Percentiles rank a stretch among this genome's conserved stretches.
phyloP scores from a whole-genome alignment of 1,140 invertebrate species.

The Habropoda laboriosa region DNA sequence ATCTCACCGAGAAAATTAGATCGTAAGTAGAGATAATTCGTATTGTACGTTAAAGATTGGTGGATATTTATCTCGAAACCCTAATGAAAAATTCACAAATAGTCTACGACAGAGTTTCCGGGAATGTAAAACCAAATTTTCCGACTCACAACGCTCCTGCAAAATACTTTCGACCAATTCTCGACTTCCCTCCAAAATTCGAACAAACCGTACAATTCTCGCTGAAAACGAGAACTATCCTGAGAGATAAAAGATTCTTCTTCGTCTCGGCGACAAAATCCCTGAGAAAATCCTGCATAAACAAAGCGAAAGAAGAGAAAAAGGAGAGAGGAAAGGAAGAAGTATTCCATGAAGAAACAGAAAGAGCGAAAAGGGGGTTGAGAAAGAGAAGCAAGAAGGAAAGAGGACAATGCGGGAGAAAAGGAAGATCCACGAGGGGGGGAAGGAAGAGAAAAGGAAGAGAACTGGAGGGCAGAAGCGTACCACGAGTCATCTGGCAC shows the following conservation, averaged over 20 bases:
- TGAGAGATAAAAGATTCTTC: not conserved
- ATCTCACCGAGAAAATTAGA: not conserved
- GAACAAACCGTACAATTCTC: too few species aligned
- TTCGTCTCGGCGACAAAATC: too few species aligned
- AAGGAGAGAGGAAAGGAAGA: not conserved
- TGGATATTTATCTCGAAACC: too few species aligned
- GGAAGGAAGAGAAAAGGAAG: constrained; percentile 61
- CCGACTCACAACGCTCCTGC: too few species aligned
- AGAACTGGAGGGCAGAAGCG: constrained; percentile 57
- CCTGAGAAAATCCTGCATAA: not conserved
- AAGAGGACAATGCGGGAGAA: not conserved
- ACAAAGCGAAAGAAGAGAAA: not conserved
- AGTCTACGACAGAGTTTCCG: too few species aligned
- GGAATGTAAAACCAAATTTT: too few species aligned
- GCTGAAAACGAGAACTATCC: too few species aligned
- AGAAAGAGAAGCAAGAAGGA: not conserved
- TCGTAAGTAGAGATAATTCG: too few species aligned
- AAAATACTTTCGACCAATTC: too few species aligned
- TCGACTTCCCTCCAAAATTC: too few species aligned
- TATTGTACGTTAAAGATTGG: too few species aligned
- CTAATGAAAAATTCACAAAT: too few species aligned
- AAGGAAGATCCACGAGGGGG: not conserved
- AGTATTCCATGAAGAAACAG: not conserved
- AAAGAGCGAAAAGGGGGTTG: not conserved
- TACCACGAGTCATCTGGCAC: constrained; percentile 80